Conservation (phyloP, 2,113 vertebrate species). For the Osmerus eperlanus region DNA sequence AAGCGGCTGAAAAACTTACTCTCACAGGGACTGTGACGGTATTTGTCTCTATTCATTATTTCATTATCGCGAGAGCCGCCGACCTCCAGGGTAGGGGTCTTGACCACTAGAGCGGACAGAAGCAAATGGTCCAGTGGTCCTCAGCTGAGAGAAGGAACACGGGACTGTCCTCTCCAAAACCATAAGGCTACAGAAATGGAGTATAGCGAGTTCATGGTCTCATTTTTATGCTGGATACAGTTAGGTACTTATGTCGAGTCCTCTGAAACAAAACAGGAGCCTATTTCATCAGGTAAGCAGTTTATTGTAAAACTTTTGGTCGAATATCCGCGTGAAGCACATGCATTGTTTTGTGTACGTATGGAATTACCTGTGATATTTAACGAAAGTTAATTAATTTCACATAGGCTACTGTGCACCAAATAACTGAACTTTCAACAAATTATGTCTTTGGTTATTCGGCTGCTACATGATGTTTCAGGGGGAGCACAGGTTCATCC, state of each 20-base stretch:
- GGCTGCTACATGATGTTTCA: constrained; percentile 6
- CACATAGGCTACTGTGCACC: no score
- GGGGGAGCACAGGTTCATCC: constrained; percentile 20
- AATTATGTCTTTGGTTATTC: neutral
- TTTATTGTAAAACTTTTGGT: neutral
- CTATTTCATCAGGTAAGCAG: constrained; percentile 72
- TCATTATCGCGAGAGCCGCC: constrained; percentile 56
- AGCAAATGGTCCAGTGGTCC: constrained; percentile 6
- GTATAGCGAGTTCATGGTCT: constrained; percentile 44
- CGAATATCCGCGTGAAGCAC: neutral
- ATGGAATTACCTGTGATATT: no score
- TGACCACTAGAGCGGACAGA: constrained; percentile 24
- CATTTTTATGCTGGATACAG: constrained; percentile 51
- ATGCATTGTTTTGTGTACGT: neutral
- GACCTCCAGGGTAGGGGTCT: constrained; percentile 22
- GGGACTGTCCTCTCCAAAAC: neutral
- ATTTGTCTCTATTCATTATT: constrained; percentile 20
- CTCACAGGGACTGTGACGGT: neutral
- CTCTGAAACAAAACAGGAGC: constrained; percentile 36
- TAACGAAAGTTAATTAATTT: no score
- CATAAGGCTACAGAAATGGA: constrained; percentile 42
- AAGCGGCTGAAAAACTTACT: neutral
- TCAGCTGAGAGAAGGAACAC: constrained; percentile 15
- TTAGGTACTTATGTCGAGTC: constrained; percentile 38
- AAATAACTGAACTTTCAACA: no score